Evolutionary conservation across 1,140 invertebrate genomes (phyloP), one percentile per base, ranked within the genome.

Genomic region (Zaprionus nigranus): DNA sequence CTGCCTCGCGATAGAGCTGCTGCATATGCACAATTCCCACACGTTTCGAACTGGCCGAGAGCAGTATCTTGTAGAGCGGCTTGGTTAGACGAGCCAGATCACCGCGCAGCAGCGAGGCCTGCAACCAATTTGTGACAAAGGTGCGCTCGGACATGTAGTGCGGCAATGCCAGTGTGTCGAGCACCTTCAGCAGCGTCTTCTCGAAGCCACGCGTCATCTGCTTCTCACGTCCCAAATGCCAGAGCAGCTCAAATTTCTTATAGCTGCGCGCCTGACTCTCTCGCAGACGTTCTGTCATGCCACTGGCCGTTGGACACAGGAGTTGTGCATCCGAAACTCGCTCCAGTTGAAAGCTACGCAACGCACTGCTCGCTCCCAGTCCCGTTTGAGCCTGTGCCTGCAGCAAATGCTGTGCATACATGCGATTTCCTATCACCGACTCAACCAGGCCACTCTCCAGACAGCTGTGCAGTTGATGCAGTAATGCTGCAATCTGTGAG

Each of bases 21-120:
- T 96, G 96, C 1, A 97, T 96, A 87, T 98, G 97, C 11, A 97
- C 95, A 3, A 98, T 96, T 56, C 97, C 97, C 71, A 98, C 95
- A 28, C 98, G 94, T 63, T 97, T 96, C 0, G 97, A 98, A 53
- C 96, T 96, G 12, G 97, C 95, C 78, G 97, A 95, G 1, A 98
- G 93, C 2, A 99, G 92, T 91, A 98, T 96, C 43, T 95, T 94
- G 43, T 98, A 93, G 7, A 98, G 93, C 1, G 97, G 97, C 80
- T 97, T 97, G 6, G 98, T 94, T 26, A 99, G 94, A 1, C 97
- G 93, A 6, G 95, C 94, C 63, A 97, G 94, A 82, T 98, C 97
- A 5, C 96, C 96, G 3, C 96, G 94, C 49, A 97, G 94, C 4
- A 98, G 91, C 87, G 93, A 90, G 69, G 87, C 82, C 91, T 93